Percentiles rank a stretch among this genome's conserved stretches.
phyloP scores from a whole-genome alignment of 2,888 invertebrate genomes.

The Pardosa pseudoannulata region DNA sequence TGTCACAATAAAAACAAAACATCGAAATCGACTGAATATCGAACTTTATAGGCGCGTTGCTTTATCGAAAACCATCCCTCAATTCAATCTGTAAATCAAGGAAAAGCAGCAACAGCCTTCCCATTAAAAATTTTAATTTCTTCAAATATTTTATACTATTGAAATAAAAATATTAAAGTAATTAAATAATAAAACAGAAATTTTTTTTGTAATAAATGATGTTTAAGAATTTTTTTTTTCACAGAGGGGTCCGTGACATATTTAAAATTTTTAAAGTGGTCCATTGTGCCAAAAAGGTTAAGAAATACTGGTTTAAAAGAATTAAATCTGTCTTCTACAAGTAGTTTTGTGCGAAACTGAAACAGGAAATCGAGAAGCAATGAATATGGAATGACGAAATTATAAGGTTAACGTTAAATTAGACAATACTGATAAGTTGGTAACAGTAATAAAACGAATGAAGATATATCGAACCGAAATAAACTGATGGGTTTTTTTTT shows the following conservation, averaged over 20 bases:
- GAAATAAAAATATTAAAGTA: slow-evolving; percentile 51
- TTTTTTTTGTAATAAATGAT: slow-evolving; percentile 50
- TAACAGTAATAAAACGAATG: too few relatives aligned
- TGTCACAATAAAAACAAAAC: slow-evolving; percentile 38
- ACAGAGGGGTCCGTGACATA: slow-evolving; percentile 58
- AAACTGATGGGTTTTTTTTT: too few relatives aligned
- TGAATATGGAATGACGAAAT: too few relatives aligned
- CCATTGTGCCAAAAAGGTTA: slow-evolving; percentile 59
- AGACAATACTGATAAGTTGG: too few relatives aligned
- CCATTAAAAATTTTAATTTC: slow-evolving; percentile 36
- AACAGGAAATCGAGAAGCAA: too few relatives aligned
- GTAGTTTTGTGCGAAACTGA: too few relatives aligned
- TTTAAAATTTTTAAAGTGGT: slow-evolving; percentile 55
- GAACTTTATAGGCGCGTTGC: slow-evolving; percentile 38
- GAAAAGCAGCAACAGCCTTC: slow-evolving; percentile 44
- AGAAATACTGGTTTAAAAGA: too few relatives aligned
- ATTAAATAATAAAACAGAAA: slow-evolving; percentile 17
- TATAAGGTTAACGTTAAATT: too few relatives aligned
- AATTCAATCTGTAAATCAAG: slow-evolving; percentile 45
- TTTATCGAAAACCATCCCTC: slow-evolving; percentile 46
- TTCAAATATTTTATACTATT: slow-evolving; percentile 42
- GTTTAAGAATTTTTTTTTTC: slow-evolving; percentile 55
- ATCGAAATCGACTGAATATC: slow-evolving; percentile 43
- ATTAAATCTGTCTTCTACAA: too few relatives aligned
- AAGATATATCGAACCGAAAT: too few relatives aligned